Conservation (phyloP, 2,797 vertebrate genomes). For the Cirrhinus molitorella region DNA sequence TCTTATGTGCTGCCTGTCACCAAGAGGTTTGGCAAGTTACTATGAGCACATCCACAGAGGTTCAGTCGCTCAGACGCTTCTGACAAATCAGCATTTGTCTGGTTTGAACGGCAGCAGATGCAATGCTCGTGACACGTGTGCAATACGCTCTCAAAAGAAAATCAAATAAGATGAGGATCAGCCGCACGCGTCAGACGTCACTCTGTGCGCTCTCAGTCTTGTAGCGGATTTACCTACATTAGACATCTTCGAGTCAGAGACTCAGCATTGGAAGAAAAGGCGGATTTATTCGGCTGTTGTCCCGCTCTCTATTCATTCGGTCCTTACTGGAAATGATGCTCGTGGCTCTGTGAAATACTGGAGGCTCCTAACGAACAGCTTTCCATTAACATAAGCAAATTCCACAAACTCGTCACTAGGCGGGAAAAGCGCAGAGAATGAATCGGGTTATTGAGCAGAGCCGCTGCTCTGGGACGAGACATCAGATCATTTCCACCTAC, state of each 20-base stretch:
- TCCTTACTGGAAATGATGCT: slow-evolving; percentile 68
- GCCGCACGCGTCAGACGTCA: not conserved
- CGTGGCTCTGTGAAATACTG: slow-evolving; percentile 72
- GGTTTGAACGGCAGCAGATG: not conserved
- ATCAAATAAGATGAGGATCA: not conserved
- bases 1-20: too few relatives aligned
- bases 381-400: slow-evolving; percentile 80
- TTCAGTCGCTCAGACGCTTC: too few relatives aligned
- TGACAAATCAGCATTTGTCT: not conserved
- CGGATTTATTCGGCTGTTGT: slow-evolving; percentile 62
- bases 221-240: not conserved
- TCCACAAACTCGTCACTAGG: slow-evolving; percentile 73
- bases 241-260: not conserved
- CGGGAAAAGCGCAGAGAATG: slow-evolving; percentile 6
- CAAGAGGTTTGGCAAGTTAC: not conserved
- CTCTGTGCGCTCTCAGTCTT: too few relatives aligned
- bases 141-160: not conserved
- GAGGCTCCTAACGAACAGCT: slow-evolving; percentile 69
- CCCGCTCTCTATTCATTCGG: slow-evolving; percentile 60
- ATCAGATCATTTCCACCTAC: slow-evolving; percentile 22
- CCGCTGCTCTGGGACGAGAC: not conserved
- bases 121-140: too few relatives aligned
- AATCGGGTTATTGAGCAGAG: slow-evolving; percentile 34
- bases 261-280: slow-evolving; percentile 57
- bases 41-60: not conserved